Evolutionary conservation across 1,140 invertebrate species (phyloP).

Genomic region (Macrobrachium nipponense): DNA sequence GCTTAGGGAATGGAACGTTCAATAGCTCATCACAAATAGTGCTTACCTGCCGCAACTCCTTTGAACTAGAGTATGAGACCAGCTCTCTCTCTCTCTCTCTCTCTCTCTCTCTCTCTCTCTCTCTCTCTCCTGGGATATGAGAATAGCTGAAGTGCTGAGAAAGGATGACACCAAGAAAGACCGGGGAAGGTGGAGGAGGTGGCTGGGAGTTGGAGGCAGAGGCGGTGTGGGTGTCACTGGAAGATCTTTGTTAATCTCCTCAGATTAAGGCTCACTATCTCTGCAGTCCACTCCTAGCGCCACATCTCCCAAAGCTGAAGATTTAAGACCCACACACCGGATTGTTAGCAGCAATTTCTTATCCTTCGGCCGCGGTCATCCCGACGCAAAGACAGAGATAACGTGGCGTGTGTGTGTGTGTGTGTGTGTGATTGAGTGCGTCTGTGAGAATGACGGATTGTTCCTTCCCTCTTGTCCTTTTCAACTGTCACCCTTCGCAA

Average conservation of each 20-base stretch:
- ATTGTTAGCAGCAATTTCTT: constrained; percentile 35
- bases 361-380: background rate
- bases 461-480: background rate
- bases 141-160: too few relatives aligned
- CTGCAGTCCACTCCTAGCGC: constrained; percentile 39
- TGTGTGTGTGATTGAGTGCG: too few relatives aligned
- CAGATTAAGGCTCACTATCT: constrained; percentile 53
- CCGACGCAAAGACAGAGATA: constrained; percentile 34
- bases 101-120: constrained; percentile 25
- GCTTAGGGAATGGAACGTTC: too few relatives aligned
- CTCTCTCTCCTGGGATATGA: background rate
- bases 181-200: background rate
- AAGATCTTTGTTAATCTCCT: constrained; percentile 27
- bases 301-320: background rate
- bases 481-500: too few relatives aligned
- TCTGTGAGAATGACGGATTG: background rate
- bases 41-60: too few relatives aligned
- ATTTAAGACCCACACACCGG: constrained; percentile 42
- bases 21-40: too few relatives aligned
- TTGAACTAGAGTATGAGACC: too few relatives aligned
- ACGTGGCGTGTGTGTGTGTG: background rate
- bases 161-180: too few relatives aligned
- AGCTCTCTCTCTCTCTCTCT: background rate
- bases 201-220: constrained; percentile 1
- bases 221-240: background rate